A percentile compares a stretch with the other conserved stretches of the same genome.
phyloP scores from a whole-genome alignment of 2,888 invertebrate genomes.

The Torymus aiolomorphi region DNA sequence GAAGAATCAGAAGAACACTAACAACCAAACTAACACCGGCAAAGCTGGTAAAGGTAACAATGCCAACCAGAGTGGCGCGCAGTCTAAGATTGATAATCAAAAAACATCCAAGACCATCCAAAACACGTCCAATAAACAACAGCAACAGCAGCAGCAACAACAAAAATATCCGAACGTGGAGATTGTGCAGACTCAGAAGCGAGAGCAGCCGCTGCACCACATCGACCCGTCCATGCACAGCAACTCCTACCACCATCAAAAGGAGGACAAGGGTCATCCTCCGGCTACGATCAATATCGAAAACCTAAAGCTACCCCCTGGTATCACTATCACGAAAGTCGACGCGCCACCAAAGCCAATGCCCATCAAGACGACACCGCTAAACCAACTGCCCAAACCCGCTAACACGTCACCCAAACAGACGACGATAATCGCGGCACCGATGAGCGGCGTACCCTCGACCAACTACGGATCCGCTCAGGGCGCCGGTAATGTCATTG shows the following conservation, averaged over 20 bases:
- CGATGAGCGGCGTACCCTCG: constrained; percentile 71
- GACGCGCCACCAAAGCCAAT: constrained; percentile 75
- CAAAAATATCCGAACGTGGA: constrained; percentile 6
- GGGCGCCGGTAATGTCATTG: constrained; percentile 78
- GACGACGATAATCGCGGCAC: constrained; percentile 74
- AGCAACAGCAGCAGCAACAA: constrained; percentile 5
- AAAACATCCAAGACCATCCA: constrained; percentile 59
- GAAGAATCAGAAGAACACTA: constrained; percentile 51
- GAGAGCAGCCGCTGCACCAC: constrained; percentile 16
- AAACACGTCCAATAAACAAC: constrained; percentile 59
- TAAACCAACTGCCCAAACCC: constrained; percentile 66
- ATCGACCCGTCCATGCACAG: background rate
- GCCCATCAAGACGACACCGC: constrained; percentile 66
- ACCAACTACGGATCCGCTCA: constrained; percentile 71
- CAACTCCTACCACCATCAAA: constrained; percentile 49
- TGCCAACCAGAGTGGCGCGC: constrained; percentile 55
- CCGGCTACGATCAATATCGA: constrained; percentile 71
- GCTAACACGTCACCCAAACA: constrained; percentile 69
- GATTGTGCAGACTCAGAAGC: constrained; percentile 57
- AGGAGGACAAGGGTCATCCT: constrained; percentile 67
- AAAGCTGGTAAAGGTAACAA: constrained; percentile 55
- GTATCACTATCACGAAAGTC: constrained; percentile 87
- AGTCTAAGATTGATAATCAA: constrained; percentile 63
- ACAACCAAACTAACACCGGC: constrained; percentile 34
- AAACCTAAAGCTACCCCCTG: constrained; percentile 81